A percentile compares a stretch with the other conserved stretches of the same genome.
Conservation (phyloP, 35 echinoderm and acorn worm genomes). For the Acanthaster planci region DNA sequence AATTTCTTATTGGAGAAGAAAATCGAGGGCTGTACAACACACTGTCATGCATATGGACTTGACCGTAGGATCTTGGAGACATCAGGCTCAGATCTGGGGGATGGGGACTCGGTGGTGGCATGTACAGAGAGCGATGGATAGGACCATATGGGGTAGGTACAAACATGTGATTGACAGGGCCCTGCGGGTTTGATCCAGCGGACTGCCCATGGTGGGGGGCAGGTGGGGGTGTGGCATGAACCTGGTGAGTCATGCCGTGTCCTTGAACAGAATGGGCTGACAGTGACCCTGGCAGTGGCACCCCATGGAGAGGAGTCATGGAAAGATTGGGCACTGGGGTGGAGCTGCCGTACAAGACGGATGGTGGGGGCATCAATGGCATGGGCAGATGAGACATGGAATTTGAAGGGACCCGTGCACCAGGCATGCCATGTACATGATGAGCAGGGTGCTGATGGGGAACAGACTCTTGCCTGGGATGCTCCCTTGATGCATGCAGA, state of each 20-base stretch:
- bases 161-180: conserved; percentile 70
- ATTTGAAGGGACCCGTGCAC: conserved; percentile 37
- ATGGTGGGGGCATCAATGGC: conserved; percentile 60
- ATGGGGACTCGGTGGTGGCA: conserved; percentile 72
- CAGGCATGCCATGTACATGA: background rate
- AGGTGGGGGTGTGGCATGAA: conserved; percentile 36
- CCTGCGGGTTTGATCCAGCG: conserved; percentile 48
- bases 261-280: conserved; percentile 36
- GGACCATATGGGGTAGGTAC: conserved; percentile 70
- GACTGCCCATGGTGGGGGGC: conserved; percentile 43
- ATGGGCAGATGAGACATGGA: conserved; percentile 48
- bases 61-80: conserved; percentile 82
- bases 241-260: conserved; percentile 36
- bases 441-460: background rate
- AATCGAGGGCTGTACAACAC: conserved; percentile 76
- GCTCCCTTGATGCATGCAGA: background rate
- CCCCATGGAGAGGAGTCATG: conserved; percentile 47
- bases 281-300: conserved; percentile 47
- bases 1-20: conserved; percentile 31
- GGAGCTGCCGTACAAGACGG: conserved; percentile 67
- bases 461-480: background rate
- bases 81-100: conserved; percentile 68
- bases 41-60: conserved; percentile 82
- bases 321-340: conserved; percentile 45
- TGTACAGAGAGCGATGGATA: conserved; percentile 73